Base-by-base conservation (phyloP, 2,888 invertebrate species). In the Latheticus oryzae region DNA sequence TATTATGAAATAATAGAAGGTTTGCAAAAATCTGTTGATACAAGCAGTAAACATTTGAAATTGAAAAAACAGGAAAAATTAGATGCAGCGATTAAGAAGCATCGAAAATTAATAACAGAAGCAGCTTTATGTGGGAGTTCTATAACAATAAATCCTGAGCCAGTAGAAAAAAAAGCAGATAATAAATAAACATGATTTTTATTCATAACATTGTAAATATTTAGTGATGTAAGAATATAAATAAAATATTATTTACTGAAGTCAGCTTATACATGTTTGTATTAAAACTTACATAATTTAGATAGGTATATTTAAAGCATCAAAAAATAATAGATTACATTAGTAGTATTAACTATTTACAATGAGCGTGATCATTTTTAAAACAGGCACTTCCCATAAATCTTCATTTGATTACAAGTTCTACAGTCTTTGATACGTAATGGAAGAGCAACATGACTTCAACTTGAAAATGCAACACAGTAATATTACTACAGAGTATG, bases 1-100 rank as follows among this genome's bases (percentile, higher is more conserved):
- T 82, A 79, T 62, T 79, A 84, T 76, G 72, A 81, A 77, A 65
- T 79, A 50, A 62, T 66, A 8, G 61, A 75, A 68, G 76, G 74
- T 50, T 61, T 70, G 61, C 55, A 64, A 58, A 76, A 71, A 52
- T 70, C 73, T 1, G 60, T 63, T 0, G 65, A 68, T 17, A 60
- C 56, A 2, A 62, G 59, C 7, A 66, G 64, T 2, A 71, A 73
- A 54, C 70, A 70, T 42, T 50, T 65, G 11, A 63, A 61, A 51
- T 66, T 72, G 56, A 68, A 74, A 52, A 67, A 63, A 26, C 64
- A 67, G 35, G 68, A 71, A 51, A 68, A 66, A 57, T 38, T 75
- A n/a, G 75, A 76, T 59, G 58, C 43, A 2, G 64, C 71, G 8
- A 59, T 77, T 19, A 69, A 54, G 28, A 73, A 67, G 53, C 58